These are phyloP conservation scores for Pogonomyrmex barbatus DNA, from an alignment of 1,140 invertebrate genomes.

Conservation along the genomic window DNA sequence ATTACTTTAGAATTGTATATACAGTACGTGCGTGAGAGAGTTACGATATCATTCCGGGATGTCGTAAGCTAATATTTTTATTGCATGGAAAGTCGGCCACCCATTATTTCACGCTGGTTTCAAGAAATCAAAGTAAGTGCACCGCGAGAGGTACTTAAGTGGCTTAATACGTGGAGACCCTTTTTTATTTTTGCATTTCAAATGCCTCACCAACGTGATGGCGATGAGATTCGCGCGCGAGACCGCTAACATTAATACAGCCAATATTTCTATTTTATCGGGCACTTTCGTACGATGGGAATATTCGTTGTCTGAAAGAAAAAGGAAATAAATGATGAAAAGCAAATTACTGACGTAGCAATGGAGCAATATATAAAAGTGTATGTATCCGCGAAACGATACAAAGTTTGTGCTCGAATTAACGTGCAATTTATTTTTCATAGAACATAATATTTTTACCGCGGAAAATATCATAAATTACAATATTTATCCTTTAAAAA, in stretches of 20 bases:
- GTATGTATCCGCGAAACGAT: background rate
- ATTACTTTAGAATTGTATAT: conserved; percentile 1
- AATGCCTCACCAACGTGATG: background rate
- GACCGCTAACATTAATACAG: background rate
- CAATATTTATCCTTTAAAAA: background rate
- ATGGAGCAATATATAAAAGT: background rate
- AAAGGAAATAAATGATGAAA: conserved; percentile 38
- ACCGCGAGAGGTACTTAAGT: conserved; percentile 33
- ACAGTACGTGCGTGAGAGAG: background rate
- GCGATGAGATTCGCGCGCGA: conserved; percentile 13
- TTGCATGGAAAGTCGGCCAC: conserved; percentile 6
- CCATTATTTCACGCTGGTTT: conserved; percentile 17
- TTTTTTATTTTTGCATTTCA: conserved; percentile 41
- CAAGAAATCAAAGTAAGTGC: conserved; percentile 46
- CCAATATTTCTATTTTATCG: conserved; percentile 49
- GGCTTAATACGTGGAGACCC: conserved; percentile 16
- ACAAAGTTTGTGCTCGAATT: conserved; percentile 13
- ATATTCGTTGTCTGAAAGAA: conserved; percentile 35
- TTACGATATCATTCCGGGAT: conserved; percentile 5
- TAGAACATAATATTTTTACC: background rate
- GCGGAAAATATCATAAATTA: background rate
- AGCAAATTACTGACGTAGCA: conserved; percentile 6
- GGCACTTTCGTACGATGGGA: conserved; percentile 21
- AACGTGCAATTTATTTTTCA: conserved; percentile 25
- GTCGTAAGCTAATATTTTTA: conserved; percentile 46